Base-by-base conservation (phyloP, 2,888 invertebrate species). In the Steinernema hermaphroditum region DNA sequence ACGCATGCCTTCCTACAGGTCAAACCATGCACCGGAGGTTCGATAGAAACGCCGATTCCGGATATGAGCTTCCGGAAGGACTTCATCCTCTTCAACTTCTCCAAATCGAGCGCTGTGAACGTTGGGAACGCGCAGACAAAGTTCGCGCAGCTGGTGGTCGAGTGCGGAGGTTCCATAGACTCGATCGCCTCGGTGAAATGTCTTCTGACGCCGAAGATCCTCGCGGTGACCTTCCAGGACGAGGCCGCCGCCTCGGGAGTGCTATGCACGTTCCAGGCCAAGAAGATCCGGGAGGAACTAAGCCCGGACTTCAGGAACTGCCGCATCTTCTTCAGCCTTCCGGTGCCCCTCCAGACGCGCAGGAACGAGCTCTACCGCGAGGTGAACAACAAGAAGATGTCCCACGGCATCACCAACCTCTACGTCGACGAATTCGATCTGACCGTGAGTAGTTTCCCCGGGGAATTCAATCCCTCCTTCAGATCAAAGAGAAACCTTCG, bases 371-470 rank as follows among this genome's bases (percentile, higher is more conserved):
- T 62, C 12, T 62, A 32, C 32, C 14, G 27, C 4, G 62, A 29
- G 62, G 62, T 62, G 4, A 62, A 62, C 62, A 62, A 62, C 62
- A 62, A 62, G 62, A 62, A 62, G 32, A 62, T 29, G 32, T 24
- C 27, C 32, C 19, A n/a, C 2, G 32, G 32, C 9, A 62, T 62
- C 32, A 29, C 6, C 9, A 62, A 62, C 27, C 29, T 62, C 62
- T 62, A 62, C 32, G 62, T 62, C 2, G 62, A 62, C 62, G 62
- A 62, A 29, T 12, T 32, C 1, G 62, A 62, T 32, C 62, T 62
- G 4, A 62, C 27, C 32, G 29, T 62, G 8, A 34, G 29, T 9
- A 16, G 16, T 4, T 4, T 62, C 32, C 29, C 62, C 19, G 22
- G n/a, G n/a, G 16, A 46, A 19, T 46, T 19, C 4, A 46, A 46